phyloP scores from a whole-genome alignment of 2,113 vertebrate species.

The Anhinga rufa region DNA sequence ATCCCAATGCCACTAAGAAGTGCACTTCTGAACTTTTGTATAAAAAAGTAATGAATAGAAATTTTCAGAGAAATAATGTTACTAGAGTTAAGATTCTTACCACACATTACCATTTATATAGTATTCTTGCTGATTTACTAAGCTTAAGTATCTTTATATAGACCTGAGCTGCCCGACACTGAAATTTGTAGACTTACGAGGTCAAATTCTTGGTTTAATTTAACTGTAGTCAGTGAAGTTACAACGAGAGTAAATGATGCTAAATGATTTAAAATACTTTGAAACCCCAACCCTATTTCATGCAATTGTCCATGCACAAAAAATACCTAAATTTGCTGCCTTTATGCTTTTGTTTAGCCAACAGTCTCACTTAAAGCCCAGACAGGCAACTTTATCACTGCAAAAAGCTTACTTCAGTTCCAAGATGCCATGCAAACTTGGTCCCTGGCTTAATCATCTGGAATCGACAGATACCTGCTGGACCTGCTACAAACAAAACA shows the following conservation, averaged over 20 bases:
- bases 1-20: slow-evolving; percentile 33
- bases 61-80: not conserved
- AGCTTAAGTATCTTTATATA: slow-evolving; percentile 15
- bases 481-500: not conserved
- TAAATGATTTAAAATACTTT: slow-evolving; percentile 4
- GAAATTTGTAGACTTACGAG: not conserved
- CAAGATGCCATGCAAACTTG: not conserved
- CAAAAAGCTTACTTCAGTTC: not conserved
- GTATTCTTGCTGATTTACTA: slow-evolving; percentile 5
- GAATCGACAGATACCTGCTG: not conserved
- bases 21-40: slow-evolving; percentile 50
- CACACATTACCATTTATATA: not conserved
- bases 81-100: slow-evolving; percentile 17
- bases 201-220: not conserved
- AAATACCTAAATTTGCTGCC: not conserved
- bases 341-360: slow-evolving; percentile 1
- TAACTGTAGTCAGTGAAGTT: not conserved
- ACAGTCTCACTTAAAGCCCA: not conserved
- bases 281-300: not conserved
- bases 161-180: slow-evolving; percentile 30
- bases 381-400: not conserved
- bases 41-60: not conserved
- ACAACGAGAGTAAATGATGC: not conserved
- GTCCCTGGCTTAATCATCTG: not conserved
- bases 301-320: not conserved